phyloP scores from a whole-genome alignment of 2,113 vertebrate genomes.

The Callorhinus ursinus region DNA sequence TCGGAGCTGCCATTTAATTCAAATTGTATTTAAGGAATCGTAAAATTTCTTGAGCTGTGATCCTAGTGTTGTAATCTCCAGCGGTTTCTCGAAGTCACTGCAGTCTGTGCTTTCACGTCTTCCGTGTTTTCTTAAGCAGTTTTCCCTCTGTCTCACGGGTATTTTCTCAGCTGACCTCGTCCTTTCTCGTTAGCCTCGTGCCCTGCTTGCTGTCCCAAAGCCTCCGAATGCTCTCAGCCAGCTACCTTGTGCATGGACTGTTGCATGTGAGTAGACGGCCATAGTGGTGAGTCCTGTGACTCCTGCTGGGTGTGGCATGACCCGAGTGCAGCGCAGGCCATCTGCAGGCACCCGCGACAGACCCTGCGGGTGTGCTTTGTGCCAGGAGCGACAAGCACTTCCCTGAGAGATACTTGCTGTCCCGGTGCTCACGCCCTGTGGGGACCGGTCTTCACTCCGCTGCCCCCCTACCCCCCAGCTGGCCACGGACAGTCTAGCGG shows the following conservation, averaged over 20 bases:
- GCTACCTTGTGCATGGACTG: constrained; percentile 96
- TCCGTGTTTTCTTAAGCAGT: constrained; percentile 83
- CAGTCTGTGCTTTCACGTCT: background rate
- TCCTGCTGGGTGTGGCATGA: constrained; percentile 91
- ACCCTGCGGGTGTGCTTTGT: constrained; percentile 79
- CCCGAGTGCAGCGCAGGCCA: constrained; percentile 87
- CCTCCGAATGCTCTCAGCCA: constrained; percentile 90
- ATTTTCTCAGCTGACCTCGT: constrained; percentile 35
- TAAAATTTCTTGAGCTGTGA: background rate
- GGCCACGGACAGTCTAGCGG: background rate
- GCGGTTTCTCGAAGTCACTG: background rate
- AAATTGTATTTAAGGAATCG: background rate
- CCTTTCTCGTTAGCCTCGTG: constrained; percentile 54
- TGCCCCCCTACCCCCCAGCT: background rate
- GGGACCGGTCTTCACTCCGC: constrained; percentile 25
- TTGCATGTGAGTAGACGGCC: constrained; percentile 97
- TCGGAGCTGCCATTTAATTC: background rate
- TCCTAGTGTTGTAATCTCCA: background rate
- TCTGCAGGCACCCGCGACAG: constrained; percentile 83
- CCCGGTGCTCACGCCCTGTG: background rate
- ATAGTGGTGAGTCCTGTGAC: constrained; percentile 89
- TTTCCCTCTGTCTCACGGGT: constrained; percentile 53
- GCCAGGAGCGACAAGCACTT: constrained; percentile 57
- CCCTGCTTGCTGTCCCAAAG: constrained; percentile 82
- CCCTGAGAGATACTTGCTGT: constrained; percentile 61